Evolutionary conservation across 2,888 invertebrate species (phyloP).

Genomic region (Tipula helvola): DNA sequence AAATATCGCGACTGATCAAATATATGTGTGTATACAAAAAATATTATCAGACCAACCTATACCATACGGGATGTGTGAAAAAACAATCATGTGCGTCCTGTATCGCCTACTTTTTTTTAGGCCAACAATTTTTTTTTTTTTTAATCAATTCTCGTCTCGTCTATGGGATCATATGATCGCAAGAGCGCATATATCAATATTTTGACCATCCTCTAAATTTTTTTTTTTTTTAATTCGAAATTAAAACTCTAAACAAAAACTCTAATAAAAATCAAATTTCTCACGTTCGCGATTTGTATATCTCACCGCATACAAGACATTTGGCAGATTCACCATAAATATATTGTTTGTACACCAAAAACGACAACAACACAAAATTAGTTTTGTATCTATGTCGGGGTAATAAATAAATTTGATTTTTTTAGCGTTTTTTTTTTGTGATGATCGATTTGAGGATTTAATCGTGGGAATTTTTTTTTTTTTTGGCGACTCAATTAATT

Average conservation of each 20-base stretch:
- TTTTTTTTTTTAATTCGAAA: neutral
- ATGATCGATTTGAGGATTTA: neutral
- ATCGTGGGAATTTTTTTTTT: neutral
- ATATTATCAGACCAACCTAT: neutral
- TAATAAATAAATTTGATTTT: neutral
- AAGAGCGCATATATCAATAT: neutral
- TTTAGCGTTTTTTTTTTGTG: neutral
- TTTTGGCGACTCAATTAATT: constrained; percentile 4
- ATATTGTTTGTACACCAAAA: neutral
- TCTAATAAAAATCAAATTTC: neutral
- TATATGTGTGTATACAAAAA: neutral
- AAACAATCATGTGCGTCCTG: neutral
- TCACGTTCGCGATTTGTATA: neutral
- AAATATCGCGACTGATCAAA: neutral
- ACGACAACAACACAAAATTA: neutral
- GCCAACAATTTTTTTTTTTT: neutral
- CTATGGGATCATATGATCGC: neutral
- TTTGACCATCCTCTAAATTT: neutral
- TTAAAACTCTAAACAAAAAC: neutral
- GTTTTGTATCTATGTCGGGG: neutral
- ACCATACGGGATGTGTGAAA: neutral
- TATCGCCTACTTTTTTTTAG: neutral
- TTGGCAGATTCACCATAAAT: neutral
- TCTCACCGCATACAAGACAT: neutral
- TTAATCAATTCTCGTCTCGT: neutral